Base-by-base conservation (phyloP, 2,797 vertebrate genomes). In the Tinamus major region DNA sequence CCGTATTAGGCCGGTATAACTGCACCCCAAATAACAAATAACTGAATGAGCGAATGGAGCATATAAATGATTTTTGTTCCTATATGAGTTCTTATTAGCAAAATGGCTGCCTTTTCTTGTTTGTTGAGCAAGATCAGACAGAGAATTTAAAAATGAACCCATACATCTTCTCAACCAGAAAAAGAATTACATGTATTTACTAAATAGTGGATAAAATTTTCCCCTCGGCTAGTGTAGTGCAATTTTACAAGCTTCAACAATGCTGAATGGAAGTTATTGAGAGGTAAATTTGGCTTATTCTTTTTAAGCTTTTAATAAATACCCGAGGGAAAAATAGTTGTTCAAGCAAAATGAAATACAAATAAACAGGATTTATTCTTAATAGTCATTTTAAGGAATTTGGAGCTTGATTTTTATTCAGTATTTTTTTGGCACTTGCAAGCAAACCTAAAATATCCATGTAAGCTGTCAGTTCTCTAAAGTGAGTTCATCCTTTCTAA, bases 271-370 rank as follows among this genome's bases (percentile, higher is more conserved):
- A 89, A 95, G 91, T 95, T 93, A 93, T 69, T 93, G 83, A 95
- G 92, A 93, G 84, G 83, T 92, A 69, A 91, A 92, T 94, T 95
- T 95, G 90, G 85, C 94, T 94, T 85, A 89, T 95, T 96, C 87
- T 95, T 96, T 93, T 96, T 95, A 94, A 92, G 92, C 55, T 97
- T 96, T 95, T 96, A 95, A 95, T 89, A 94, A 96, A 96, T 93
- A 91, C 94, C 80, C 91, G 18, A 44, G 42, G 42, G 42, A 44
- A 44, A 94, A 92, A 77, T 84, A 91, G 76, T 94, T 89, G 84
- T 96, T 96, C 72, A 87, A 93, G 91, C 61, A 94, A 92, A 92
- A 89, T 76, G 84, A 94, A 95, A 93, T 95, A 95, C 68, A 95
- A 90, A 95, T 85, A 97, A 96, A 90, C 92, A 94, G 92, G 88